Evolutionary conservation across 2,113 vertebrate genomes (phyloP).

Genomic region (Stomatorhinus ivindoensis): DNA sequence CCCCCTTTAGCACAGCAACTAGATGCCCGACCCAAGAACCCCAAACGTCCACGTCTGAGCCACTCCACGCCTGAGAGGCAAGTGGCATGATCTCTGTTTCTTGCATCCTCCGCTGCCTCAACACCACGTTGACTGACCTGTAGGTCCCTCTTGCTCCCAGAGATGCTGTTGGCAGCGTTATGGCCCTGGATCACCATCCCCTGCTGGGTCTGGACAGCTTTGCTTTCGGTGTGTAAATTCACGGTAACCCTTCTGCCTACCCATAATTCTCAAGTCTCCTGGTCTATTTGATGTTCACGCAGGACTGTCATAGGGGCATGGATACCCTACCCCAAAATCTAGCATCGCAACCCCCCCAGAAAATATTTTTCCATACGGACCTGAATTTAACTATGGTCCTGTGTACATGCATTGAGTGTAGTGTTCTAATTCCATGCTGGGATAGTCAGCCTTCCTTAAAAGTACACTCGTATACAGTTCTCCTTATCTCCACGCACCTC

Average conservation of each 20-base stretch:
- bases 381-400: background rate
- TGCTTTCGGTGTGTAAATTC: constrained; percentile 40
- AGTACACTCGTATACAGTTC: background rate
- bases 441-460: background rate
- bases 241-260: background rate
- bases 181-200: constrained; percentile 25
- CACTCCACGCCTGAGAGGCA: constrained; percentile 65
- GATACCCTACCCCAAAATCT: background rate
- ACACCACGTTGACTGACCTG: background rate
- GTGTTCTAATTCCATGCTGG: background rate
- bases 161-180: constrained; percentile 19
- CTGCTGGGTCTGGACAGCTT: constrained; percentile 40
- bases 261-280: background rate
- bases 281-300: background rate
- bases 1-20: background rate
- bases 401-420: background rate
- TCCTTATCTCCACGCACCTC: background rate
- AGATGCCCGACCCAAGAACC: background rate
- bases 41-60: background rate
- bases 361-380: background rate
- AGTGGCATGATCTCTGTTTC: constrained; percentile 9
- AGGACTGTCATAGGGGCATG: background rate
- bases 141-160: constrained; percentile 29
- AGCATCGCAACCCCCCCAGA: background rate
- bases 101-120: background rate